phyloP scores from a whole-genome alignment of 1,140 invertebrate genomes.

The Drosophila bipectinata region DNA sequence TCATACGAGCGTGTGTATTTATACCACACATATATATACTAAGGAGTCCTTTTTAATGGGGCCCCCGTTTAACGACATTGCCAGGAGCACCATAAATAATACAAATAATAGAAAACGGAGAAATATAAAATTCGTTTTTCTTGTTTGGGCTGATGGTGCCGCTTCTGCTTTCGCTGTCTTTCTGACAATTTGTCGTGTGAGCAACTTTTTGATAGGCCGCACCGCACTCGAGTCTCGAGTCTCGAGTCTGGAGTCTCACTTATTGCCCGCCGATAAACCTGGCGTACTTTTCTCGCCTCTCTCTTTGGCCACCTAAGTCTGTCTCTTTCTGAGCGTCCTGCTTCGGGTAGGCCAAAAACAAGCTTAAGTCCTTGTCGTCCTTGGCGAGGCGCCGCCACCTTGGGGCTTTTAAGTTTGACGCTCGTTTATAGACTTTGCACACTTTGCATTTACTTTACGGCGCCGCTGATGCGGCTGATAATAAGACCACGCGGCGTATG shows the following conservation, averaged over 20 bases:
- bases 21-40: slow-evolving; percentile 13
- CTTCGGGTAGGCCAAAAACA: slow-evolving; percentile 28
- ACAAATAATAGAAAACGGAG: slow-evolving; percentile 72
- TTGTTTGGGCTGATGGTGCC: slow-evolving; percentile 12
- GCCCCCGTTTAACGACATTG: slow-evolving; percentile 68
- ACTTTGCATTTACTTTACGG: slow-evolving; percentile 81
- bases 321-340: slow-evolving; percentile 1
- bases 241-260: neutral
- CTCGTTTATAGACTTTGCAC: slow-evolving; percentile 82
- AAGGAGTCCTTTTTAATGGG: slow-evolving; percentile 61
- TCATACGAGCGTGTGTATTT: slow-evolving; percentile 3
- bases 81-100: slow-evolving; percentile 72
- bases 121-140: slow-evolving; percentile 68
- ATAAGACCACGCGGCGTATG: slow-evolving; percentile 76
- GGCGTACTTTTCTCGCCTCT: slow-evolving; percentile 12
- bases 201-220: slow-evolving; percentile 75
- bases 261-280: slow-evolving; percentile 60
- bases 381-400: slow-evolving; percentile 70
- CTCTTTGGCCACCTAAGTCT: neutral
- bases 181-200: slow-evolving; percentile 76
- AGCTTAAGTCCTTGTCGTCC: slow-evolving; percentile 61
- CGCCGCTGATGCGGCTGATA: slow-evolving; percentile 79
- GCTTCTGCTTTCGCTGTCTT: slow-evolving; percentile 16
- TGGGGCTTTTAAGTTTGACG: slow-evolving; percentile 80
- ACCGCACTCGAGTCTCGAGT: neutral